phyloP scores from a whole-genome alignment of 2,113 vertebrate genomes.

The Lycocorax pyrrhopterus region DNA sequence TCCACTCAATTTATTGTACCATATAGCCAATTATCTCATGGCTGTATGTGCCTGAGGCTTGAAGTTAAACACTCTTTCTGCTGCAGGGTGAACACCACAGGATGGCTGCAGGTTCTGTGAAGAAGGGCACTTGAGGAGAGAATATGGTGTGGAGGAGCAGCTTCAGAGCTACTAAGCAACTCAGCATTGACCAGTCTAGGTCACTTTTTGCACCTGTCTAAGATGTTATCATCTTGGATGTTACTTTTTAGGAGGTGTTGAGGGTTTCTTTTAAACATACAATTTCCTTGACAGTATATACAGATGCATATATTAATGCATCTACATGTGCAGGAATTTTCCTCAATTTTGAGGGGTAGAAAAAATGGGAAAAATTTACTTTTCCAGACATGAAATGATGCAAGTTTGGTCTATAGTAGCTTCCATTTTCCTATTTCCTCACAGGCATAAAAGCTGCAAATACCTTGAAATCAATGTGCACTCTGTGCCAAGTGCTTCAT shows the following conservation, averaged over 20 bases:
- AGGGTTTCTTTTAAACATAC: not conserved
- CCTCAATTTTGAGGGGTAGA: not conserved
- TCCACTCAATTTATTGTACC: not conserved
- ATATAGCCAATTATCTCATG: not conserved
- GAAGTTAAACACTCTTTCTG: too few species aligned
- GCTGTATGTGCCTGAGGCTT: not conserved
- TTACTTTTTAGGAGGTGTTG: not conserved
- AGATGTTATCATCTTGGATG: not conserved
- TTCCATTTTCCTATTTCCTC: not conserved
- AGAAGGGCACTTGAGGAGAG: not conserved
- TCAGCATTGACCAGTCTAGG: not conserved
- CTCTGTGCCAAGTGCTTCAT: not conserved
- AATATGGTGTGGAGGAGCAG: not conserved
- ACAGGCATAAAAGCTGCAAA: not conserved
- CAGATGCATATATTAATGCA: not conserved
- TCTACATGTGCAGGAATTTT: not conserved
- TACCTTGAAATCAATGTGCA: not conserved
- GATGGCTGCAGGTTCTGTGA: not conserved
- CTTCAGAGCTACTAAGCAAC: not conserved
- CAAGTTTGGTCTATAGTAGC: not conserved
- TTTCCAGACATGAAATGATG: not conserved
- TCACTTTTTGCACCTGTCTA: not conserved
- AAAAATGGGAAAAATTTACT: not conserved
- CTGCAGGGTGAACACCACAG: not conserved
- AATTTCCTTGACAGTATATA: not conserved